phyloP scores from a whole-genome alignment of 2,113 vertebrate genomes.

The Halcyon malimbica region DNA sequence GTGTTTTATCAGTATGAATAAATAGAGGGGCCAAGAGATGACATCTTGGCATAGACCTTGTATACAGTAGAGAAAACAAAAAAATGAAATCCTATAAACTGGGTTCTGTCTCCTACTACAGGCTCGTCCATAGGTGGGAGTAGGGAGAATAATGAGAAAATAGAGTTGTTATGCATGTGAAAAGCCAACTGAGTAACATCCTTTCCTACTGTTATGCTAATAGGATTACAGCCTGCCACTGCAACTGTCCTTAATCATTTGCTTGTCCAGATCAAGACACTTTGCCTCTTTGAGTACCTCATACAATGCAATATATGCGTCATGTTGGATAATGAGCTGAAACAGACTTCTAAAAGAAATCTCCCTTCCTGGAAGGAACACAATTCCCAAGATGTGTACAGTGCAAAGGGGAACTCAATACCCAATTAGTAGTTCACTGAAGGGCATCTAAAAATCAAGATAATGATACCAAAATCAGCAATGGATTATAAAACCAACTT shows the following conservation, averaged over 20 bases:
- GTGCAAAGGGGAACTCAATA: neutral
- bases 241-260: neutral
- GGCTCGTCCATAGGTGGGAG: neutral
- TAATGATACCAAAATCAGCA: neutral
- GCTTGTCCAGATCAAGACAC: neutral
- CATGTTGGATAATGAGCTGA: neutral
- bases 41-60: neutral
- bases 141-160: neutral
- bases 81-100: neutral
- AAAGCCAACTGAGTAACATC: neutral
- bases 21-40: neutral
- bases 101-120: neutral
- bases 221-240: neutral
- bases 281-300: neutral
- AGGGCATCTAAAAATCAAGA: neutral
- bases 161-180: neutral
- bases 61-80: neutral
- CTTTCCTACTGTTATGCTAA: neutral
- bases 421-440: neutral
- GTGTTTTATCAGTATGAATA: neutral
- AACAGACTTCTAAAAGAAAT: neutral
- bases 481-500: neutral
- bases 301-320: neutral
- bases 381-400: neutral
- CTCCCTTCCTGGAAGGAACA: neutral